Percentiles rank a stretch among this genome's conserved stretches.
phyloP scores from a whole-genome alignment of 2,888 invertebrate genomes.

The Drosophila subquinaria region DNA sequence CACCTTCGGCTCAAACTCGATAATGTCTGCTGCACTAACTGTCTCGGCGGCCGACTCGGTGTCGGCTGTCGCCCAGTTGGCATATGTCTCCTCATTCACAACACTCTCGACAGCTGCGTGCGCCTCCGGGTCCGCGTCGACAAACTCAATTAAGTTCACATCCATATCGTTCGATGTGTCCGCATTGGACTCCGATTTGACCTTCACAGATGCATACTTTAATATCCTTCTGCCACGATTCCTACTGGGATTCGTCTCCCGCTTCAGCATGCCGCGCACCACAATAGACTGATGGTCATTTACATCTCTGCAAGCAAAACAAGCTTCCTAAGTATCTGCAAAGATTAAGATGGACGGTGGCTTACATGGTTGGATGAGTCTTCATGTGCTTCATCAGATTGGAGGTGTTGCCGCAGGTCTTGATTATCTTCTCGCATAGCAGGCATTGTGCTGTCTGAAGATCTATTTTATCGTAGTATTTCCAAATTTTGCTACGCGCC shows the following conservation, averaged over 20 bases:
- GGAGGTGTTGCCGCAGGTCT: constrained; percentile 64
- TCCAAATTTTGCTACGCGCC: constrained; percentile 70
- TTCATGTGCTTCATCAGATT: constrained; percentile 66
- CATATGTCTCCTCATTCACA: constrained; percentile 46
- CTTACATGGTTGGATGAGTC: constrained; percentile 65
- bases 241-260: constrained; percentile 19
- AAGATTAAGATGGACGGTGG: background rate
- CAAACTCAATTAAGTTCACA: constrained; percentile 48
- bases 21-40: constrained; percentile 54
- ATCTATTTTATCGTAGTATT: constrained; percentile 60
- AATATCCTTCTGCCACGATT: constrained; percentile 27
- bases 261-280: constrained; percentile 61
- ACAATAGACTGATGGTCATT: constrained; percentile 54
- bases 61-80: constrained; percentile 36
- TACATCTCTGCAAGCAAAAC: constrained; percentile 54
- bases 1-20: constrained; percentile 62
- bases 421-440: constrained; percentile 62
- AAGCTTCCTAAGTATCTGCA: constrained; percentile 1
- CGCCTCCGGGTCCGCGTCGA: constrained; percentile 46
- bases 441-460: constrained; percentile 59
- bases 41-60: constrained; percentile 48
- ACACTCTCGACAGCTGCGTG: constrained; percentile 38
- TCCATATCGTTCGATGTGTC: constrained; percentile 21
- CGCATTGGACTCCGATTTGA: constrained; percentile 26
- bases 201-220: constrained; percentile 31